These are phyloP conservation scores for Terebella lapidaria DNA, from an alignment of 2,888 invertebrate species.

Conservation along the genomic window DNA sequence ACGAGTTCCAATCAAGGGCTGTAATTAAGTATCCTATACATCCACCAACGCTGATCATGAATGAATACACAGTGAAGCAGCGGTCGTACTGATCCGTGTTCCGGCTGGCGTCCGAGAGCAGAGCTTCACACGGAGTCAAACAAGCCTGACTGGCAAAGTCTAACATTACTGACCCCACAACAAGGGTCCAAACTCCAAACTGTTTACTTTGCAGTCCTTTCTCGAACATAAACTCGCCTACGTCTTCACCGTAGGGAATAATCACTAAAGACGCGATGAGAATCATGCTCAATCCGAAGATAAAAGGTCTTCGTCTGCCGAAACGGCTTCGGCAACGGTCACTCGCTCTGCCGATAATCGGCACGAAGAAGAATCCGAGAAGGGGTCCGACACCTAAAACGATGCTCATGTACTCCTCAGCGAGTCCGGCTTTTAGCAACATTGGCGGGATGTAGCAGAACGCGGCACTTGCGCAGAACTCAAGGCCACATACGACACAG, in stretches of 20 bases:
- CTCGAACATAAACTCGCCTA: slow-evolving; percentile 32
- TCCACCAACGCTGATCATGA: slow-evolving; percentile 94
- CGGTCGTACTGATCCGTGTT: slow-evolving; percentile 85
- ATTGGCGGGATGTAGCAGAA: slow-evolving; percentile 57
- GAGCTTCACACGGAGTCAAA: slow-evolving; percentile 89
- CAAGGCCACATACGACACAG: slow-evolving; percentile 55
- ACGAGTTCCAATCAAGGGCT: slow-evolving; percentile 83
- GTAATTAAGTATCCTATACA: slow-evolving; percentile 79
- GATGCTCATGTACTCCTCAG: slow-evolving; percentile 53
- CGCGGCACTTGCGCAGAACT: slow-evolving; percentile 55
- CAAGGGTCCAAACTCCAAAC: slow-evolving; percentile 33
- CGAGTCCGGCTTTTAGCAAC: slow-evolving; percentile 54
- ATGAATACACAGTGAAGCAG: slow-evolving; percentile 88
- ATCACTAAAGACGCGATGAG: slow-evolving; percentile 50
- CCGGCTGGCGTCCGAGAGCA: slow-evolving; percentile 82
- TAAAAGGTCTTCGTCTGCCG: slow-evolving; percentile 55
- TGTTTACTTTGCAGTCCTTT: slow-evolving; percentile 25
- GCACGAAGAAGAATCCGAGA: slow-evolving; percentile 52
- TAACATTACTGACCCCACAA: slow-evolving; percentile 79
- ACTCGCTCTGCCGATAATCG: slow-evolving; percentile 53
- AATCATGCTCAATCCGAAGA: slow-evolving; percentile 48
- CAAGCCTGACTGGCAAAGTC: slow-evolving; percentile 96
- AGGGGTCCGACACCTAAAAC: slow-evolving; percentile 55
- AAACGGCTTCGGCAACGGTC: slow-evolving; percentile 42
- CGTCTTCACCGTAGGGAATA: slow-evolving; percentile 48